A percentile compares a stretch with the other conserved stretches of the same genome.
Conservation (phyloP, 2,797 vertebrate genomes). For the Melanitta fusca region DNA sequence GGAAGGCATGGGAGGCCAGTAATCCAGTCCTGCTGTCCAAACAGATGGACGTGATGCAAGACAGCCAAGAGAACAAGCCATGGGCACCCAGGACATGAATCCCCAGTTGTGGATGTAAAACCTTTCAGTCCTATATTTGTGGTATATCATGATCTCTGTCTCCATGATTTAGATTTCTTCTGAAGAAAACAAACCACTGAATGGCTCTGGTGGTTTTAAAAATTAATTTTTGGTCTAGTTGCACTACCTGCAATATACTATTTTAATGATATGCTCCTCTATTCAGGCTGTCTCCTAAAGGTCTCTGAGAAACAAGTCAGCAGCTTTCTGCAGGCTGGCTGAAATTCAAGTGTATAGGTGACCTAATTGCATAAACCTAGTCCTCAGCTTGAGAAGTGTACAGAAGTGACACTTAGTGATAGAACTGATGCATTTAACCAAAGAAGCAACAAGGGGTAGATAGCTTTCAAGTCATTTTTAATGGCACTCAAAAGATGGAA, state of each 20-base stretch:
- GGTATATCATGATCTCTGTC: neutral
- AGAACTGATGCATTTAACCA: neutral
- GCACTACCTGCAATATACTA: neutral
- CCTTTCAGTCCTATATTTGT: neutral
- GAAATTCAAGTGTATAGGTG: neutral
- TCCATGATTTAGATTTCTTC: neutral
- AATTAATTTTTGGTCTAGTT: neutral
- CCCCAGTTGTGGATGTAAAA: neutral
- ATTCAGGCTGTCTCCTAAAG: neutral
- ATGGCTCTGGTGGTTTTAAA: neutral
- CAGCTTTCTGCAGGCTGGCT: conserved; percentile 3
- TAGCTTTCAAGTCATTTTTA: neutral
- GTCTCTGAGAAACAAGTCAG: neutral
- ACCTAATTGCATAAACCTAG: neutral
- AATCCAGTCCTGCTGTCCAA: neutral
- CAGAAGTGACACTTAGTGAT: neutral
- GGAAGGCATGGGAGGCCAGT: neutral
- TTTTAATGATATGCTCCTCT: neutral
- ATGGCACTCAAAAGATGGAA: neutral
- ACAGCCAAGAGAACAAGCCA: neutral
- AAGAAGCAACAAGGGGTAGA: neutral
- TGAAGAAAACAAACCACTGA: neutral
- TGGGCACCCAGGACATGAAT: neutral
- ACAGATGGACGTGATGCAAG: neutral
- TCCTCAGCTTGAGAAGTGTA: neutral